Evolutionary conservation across 2,797 vertebrate genomes (phyloP).

Genomic region (Oryzias sinensis): DNA sequence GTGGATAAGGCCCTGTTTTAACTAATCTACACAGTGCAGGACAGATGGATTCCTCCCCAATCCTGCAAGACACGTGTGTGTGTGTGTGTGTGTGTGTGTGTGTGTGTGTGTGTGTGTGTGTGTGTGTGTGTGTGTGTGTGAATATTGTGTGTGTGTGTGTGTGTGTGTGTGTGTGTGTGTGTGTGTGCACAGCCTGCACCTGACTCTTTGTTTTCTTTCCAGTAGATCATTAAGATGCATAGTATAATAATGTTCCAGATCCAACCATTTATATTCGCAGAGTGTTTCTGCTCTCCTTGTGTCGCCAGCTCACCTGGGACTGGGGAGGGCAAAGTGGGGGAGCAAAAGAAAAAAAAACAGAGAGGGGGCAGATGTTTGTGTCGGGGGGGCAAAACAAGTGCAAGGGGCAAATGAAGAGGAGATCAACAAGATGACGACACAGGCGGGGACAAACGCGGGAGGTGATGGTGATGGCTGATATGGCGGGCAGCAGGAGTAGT

Average conservation of each 20-base stretch:
- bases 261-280: slow-evolving; percentile 77
- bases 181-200: slow-evolving; percentile 36
- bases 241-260: slow-evolving; percentile 81
- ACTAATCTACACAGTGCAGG: slow-evolving; percentile 71
- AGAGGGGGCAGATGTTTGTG: slow-evolving; percentile 14
- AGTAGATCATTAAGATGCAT: slow-evolving; percentile 77
- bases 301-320: slow-evolving; percentile 82
- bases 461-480: slow-evolving; percentile 36
- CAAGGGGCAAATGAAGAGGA: slow-evolving; percentile 56
- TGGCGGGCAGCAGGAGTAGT: slow-evolving; percentile 42
- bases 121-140: slow-evolving; percentile 19
- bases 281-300: slow-evolving; percentile 77
- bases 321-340: slow-evolving; percentile 62
- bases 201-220: slow-evolving; percentile 49
- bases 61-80: slow-evolving; percentile 12
- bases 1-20: slow-evolving; percentile 72
- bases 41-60: slow-evolving; percentile 50
- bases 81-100: slow-evolving; percentile 7
- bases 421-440: slow-evolving; percentile 32
- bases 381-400: slow-evolving; percentile 26
- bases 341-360: slow-evolving; percentile 5
- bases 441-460: slow-evolving; percentile 32
- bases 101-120: slow-evolving; percentile 13
- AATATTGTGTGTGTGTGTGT: slow-evolving; percentile 17
- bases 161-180: slow-evolving; percentile 13